These are phyloP conservation scores for Pelobates cultripes DNA, from an alignment of 2,797 vertebrate species.

Conservation along the genomic window DNA sequence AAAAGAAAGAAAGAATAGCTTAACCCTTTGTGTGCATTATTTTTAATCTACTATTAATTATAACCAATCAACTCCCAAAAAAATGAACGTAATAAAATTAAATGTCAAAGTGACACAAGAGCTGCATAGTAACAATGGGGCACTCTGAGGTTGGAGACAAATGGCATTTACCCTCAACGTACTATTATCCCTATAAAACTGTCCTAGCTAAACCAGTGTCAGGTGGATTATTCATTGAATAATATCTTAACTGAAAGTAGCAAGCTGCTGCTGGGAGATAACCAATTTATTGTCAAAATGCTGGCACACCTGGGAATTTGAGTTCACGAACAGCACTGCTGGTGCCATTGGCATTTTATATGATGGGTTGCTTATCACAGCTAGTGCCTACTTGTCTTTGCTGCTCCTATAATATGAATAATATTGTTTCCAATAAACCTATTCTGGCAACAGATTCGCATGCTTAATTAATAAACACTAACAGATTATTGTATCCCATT, in stretches of 20 bases:
- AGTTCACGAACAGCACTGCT: neutral
- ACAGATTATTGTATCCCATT: too few relatives aligned
- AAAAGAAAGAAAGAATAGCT: too few relatives aligned
- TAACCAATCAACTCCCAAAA: too few relatives aligned
- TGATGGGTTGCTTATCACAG: neutral
- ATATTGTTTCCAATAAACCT: neutral
- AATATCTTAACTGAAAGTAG: neutral
- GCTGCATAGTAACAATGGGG: too few relatives aligned
- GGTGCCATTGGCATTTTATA: slow-evolving; percentile 7
- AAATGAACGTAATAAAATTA: too few relatives aligned
- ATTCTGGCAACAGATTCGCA: neutral
- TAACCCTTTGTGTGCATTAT: too few relatives aligned
- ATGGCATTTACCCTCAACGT: neutral
- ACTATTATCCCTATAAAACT: neutral
- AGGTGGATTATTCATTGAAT: slow-evolving; percentile 1
- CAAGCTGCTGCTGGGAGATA: slow-evolving; percentile 16
- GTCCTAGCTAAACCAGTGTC: neutral
- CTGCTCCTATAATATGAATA: neutral
- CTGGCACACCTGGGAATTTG: slow-evolving; percentile 3
- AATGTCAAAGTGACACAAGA: too few relatives aligned
- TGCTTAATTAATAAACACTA: neutral
- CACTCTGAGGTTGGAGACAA: too few relatives aligned
- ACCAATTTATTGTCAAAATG: slow-evolving; percentile 22
- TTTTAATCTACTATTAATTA: too few relatives aligned
- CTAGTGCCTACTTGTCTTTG: neutral